Evolutionary conservation across 2,113 vertebrate genomes (phyloP).

Genomic region (Machaerirhynchus nigripectus): DNA sequence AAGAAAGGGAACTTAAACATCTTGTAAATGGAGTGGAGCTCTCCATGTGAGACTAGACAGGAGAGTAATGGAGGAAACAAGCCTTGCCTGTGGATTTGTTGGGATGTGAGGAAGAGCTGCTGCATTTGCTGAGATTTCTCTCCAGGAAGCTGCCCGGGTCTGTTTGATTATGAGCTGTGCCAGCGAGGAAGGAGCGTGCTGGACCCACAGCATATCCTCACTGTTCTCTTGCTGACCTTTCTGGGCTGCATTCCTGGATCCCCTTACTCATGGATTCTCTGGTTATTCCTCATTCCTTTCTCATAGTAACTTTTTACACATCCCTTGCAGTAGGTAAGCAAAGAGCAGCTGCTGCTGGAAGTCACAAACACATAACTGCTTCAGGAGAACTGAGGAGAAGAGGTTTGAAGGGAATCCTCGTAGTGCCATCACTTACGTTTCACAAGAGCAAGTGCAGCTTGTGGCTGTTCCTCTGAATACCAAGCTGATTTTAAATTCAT

Average conservation of each 20-base stretch:
- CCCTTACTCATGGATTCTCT: neutral
- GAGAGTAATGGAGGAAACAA: neutral
- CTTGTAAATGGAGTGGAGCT: neutral
- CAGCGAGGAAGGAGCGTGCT: neutral
- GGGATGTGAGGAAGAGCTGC: neutral
- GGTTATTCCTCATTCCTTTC: neutral
- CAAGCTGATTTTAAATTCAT: neutral
- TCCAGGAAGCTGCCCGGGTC: accelerated
- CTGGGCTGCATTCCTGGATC: neutral
- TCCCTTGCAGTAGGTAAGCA: neutral
- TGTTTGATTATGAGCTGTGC: neutral
- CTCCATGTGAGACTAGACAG: neutral
- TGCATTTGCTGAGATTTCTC: neutral
- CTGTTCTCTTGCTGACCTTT: neutral
- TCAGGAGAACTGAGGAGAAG: neutral
- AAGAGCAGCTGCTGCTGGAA: neutral
- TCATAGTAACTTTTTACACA: neutral
- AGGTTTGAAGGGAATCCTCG: neutral
- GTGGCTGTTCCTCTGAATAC: neutral
- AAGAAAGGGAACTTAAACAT: neutral
- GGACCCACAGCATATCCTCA: neutral
- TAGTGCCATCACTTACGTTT: accelerated
- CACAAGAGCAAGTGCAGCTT: neutral
- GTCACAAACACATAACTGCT: neutral
- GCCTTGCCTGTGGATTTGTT: neutral